A percentile compares a stretch with the other conserved stretches of the same genome.
These are phyloP conservation scores for Dryas iulia DNA, from an alignment of 1,140 invertebrate genomes.

Conservation along the genomic window DNA sequence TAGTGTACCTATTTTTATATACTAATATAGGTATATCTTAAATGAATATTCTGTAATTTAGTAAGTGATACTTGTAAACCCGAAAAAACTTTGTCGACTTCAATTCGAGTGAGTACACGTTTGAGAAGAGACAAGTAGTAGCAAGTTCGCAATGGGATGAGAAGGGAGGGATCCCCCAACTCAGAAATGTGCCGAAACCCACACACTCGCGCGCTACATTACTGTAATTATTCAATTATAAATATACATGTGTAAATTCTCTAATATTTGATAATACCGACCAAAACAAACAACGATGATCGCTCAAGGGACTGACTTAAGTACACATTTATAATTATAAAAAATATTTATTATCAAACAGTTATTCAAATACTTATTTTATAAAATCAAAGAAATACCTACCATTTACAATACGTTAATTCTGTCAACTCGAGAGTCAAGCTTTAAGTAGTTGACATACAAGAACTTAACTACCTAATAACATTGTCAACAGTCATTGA, in stretches of 20 bases:
- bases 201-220: constrained; percentile 63
- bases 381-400: too few species aligned
- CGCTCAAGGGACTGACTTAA: too few species aligned
- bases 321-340: too few species aligned
- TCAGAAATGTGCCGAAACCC: constrained; percentile 60
- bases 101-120: constrained; percentile 31
- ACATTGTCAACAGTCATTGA: constrained; percentile 23
- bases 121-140: constrained; percentile 43
- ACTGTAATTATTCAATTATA: constrained; percentile 71
- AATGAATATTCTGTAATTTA: neutral
- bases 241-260: neutral
- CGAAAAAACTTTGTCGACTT: neutral
- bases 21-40: neutral
- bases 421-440: too few species aligned
- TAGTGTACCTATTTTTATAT: too few species aligned
- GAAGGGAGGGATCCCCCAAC: constrained; percentile 32
- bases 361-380: too few species aligned
- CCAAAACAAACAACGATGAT: neutral
- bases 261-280: neutral
- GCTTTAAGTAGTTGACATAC: neutral
- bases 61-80: neutral
- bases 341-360: too few species aligned
- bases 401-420: too few species aligned
- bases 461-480: neutral
- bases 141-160: constrained; percentile 41